These are phyloP conservation scores for Hafferia zeledoni DNA, from an alignment of 2,797 vertebrate genomes.

Conservation along the genomic window DNA sequence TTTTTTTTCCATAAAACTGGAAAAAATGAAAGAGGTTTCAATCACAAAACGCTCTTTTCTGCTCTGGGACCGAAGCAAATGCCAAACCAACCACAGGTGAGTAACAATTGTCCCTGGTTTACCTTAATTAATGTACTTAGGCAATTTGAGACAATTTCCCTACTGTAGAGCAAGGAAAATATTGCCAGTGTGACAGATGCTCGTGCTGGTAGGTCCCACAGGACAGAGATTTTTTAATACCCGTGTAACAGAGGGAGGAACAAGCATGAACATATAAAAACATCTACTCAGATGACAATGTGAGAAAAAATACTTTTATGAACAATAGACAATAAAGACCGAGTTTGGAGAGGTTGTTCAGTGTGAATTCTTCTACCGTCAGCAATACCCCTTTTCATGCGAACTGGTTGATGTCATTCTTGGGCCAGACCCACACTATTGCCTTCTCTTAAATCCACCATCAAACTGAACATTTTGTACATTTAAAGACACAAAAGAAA, in stretches of 20 bases:
- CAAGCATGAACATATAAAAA: neutral
- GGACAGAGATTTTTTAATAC: neutral
- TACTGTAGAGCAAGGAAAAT: neutral
- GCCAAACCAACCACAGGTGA: neutral
- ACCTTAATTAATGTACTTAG: neutral
- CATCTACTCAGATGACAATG: neutral
- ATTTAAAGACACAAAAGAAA: neutral
- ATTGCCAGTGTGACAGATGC: neutral
- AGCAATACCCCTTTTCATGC: neutral
- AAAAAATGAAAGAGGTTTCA: neutral
- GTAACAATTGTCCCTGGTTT: neutral
- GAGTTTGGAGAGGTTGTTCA: neutral
- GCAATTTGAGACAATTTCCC: neutral
- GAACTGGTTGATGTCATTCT: neutral
- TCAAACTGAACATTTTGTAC: neutral
- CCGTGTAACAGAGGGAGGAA: neutral
- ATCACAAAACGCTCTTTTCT: neutral
- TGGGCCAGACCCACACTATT: neutral
- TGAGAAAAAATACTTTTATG: accelerated
- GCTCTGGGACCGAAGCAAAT: neutral
- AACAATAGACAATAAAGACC: neutral
- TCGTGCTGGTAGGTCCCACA: neutral
- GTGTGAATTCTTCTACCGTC: neutral
- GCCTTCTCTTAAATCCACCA: neutral
- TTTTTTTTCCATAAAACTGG: neutral